These are phyloP conservation scores for Nesospiza acunhae DNA, from an alignment of 2,113 vertebrate genomes.

Conservation along the genomic window DNA sequence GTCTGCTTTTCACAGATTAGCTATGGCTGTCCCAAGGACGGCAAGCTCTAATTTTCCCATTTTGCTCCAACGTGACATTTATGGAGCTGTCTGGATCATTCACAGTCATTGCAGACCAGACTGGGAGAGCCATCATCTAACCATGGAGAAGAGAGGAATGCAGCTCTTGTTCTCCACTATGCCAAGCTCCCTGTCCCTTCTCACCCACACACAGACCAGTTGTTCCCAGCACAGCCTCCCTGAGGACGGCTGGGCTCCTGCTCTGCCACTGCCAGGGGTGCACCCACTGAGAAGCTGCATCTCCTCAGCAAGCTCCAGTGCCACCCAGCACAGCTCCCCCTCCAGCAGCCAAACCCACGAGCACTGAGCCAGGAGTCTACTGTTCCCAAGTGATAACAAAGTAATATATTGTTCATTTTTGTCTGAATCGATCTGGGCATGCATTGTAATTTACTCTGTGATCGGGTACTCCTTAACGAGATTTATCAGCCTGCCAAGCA, in stretches of 20 bases:
- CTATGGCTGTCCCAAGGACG: background rate
- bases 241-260: accelerated
- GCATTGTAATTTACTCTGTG: constrained; percentile 15
- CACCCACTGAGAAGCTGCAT: background rate
- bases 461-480: background rate
- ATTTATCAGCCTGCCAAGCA: constrained; percentile 50
- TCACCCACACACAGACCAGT: background rate
- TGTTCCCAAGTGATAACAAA: background rate
- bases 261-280: background rate
- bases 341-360: background rate
- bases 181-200: background rate
- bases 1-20: constrained; percentile 50
- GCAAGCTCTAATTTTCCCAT: background rate
- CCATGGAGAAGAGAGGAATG: accelerated
- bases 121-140: background rate
- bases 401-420: constrained; percentile 21
- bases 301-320: background rate
- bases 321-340: background rate
- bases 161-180: background rate
- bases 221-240: background rate
- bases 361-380: background rate
- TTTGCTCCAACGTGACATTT: background rate
- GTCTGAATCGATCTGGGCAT: background rate
- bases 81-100: background rate
- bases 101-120: background rate